These are phyloP conservation scores for Oncorhynchus gorbuscha DNA, from an alignment of 2,113 vertebrate species.

Conservation along the genomic window DNA sequence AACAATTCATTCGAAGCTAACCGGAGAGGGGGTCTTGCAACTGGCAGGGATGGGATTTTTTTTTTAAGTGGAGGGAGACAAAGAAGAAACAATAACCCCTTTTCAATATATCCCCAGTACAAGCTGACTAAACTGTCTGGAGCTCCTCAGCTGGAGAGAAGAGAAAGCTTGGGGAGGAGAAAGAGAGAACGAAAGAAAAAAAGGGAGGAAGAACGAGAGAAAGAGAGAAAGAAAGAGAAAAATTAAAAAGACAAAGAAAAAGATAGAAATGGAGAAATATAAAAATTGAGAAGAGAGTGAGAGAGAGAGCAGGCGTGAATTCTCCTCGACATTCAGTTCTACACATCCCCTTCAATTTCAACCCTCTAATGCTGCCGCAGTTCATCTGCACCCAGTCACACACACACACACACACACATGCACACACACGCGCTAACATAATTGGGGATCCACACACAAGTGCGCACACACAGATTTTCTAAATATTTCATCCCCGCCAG, in stretches of 20 bases:
- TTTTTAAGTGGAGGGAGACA: not conserved
- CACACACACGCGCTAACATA: slow-evolving; percentile 9
- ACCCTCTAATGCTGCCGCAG: slow-evolving; percentile 65
- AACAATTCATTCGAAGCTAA: not conserved
- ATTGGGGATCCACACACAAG: not conserved
- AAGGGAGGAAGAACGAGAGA: too few relatives aligned
- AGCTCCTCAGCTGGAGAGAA: slow-evolving; percentile 36
- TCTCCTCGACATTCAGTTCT: slow-evolving; percentile 65
- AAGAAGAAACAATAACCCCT: slow-evolving; percentile 2
- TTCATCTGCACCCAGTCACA: slow-evolving; percentile 46
- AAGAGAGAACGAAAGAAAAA: slow-evolving; percentile 2
- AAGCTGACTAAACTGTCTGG: slow-evolving; percentile 71
- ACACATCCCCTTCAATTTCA: slow-evolving; percentile 72
- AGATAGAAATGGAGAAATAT: too few relatives aligned
- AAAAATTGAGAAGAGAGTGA: too few relatives aligned
- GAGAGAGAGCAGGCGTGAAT: slow-evolving; percentile 48
- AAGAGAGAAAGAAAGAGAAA: too few relatives aligned
- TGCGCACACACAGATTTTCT: slow-evolving; percentile 24
- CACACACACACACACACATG: slow-evolving; percentile 12
- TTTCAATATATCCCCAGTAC: slow-evolving; percentile 63
- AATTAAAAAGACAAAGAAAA: too few relatives aligned
- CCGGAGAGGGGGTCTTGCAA: not conserved
- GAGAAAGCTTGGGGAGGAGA: slow-evolving; percentile 25
- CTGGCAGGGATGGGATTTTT: not conserved
- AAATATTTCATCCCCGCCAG: slow-evolving; percentile 38